Base-by-base conservation (phyloP, 2,888 invertebrate species). In the Clanis bilineata region DNA sequence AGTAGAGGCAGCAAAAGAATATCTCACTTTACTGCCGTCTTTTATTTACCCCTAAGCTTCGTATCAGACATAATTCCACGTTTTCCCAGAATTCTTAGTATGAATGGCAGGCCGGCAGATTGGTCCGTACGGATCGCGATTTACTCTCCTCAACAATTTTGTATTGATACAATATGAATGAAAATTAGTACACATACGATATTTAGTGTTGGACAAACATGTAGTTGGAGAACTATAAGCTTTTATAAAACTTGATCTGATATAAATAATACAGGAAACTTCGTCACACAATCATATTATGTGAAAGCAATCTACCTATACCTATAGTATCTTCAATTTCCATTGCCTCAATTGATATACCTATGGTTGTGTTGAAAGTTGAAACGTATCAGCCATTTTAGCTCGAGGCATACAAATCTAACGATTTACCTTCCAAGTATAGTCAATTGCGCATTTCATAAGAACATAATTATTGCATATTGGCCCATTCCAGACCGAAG, bases 381-480 rank as follows among this genome's bases (percentile, higher is more conserved):
- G 23, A 25, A 47, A 47, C n/a, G 25, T 54, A 63, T 61, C 45
- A 58, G 44, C 43, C 32, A 51, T 39, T 58, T 57, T 58, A 21
- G 55, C 54, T 58, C 23, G 54, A n/a, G 51, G 58, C 58, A 45
- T 25, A 58, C 58, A 23, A 45, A 47, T 38, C 65, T 73, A 66
- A 71, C 64, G 73, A 71, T 79, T 73, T 58, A 75, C 77, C 80
- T 77, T 80, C 69, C 69, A 62, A 62, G 61, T 72, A 51, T 58
- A 25, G 47, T 70, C 67, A 45, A 74, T 74, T 76, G 71, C 72
- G 64, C 64, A 69, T 81, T 76, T 75, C 77, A 73, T 71, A 73
- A 76, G 70, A 69, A 71, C 71, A 72, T 82, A 83, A 80, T 83
- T 79, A 79, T 71, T 74, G 67, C 65, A 65, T 71, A 77, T 75